These are phyloP conservation scores for Margarornis squamiger DNA, from an alignment of 2,797 vertebrate species.

Conservation along the genomic window DNA sequence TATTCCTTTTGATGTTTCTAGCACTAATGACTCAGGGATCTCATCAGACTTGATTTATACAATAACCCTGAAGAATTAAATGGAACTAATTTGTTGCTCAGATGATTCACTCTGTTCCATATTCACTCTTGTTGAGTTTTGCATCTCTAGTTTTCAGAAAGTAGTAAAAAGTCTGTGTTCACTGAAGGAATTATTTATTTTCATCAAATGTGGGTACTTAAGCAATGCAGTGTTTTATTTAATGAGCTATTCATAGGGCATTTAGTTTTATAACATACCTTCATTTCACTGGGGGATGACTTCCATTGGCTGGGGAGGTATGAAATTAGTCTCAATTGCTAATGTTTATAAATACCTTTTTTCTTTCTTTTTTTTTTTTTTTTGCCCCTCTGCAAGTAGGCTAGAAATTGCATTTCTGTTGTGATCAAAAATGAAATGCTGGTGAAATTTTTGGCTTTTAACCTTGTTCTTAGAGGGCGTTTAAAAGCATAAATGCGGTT, in stretches of 20 bases:
- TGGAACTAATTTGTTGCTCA: slow-evolving; percentile 10
- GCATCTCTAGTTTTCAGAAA: background rate
- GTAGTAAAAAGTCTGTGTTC: background rate
- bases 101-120: background rate
- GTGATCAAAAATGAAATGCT: background rate
- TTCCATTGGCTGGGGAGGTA: background rate
- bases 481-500: background rate
- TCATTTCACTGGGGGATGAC: background rate
- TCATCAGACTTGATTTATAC: slow-evolving; percentile 16
- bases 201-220: background rate
- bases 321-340: background rate
- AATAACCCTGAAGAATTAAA: slow-evolving; percentile 18
- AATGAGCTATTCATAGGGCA: background rate
- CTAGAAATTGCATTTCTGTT: background rate
- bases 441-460: background rate
- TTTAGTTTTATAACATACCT: background rate
- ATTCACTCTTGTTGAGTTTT: background rate
- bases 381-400: background rate
- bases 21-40: background rate
- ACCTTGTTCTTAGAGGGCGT: background rate
- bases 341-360: background rate
- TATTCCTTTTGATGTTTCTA: background rate
- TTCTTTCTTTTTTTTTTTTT: background rate
- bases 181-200: background rate
- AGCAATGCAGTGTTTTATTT: background rate